Evolutionary conservation across 2,888 invertebrate species (phyloP).

Genomic region (Crossocerus cetratus): DNA sequence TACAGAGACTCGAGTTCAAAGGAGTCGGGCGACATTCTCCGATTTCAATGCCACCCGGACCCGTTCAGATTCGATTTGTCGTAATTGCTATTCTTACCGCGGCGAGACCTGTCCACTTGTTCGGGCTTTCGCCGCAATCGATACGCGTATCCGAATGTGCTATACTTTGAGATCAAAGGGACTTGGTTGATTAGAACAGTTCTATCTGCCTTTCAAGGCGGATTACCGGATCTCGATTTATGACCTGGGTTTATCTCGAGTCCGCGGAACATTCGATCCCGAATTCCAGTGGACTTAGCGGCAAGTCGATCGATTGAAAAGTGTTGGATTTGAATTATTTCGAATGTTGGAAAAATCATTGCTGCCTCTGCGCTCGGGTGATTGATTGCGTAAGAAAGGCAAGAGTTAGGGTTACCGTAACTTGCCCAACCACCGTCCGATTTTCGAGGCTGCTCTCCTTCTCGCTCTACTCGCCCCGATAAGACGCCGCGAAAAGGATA

Average conservation of each 20-base stretch:
- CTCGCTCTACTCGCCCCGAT: constrained; percentile 29
- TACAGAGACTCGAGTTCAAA: no score
- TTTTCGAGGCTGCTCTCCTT: constrained; percentile 37
- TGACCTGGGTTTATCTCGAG: not conserved
- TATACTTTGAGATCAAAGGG: not conserved
- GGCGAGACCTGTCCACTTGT: constrained; percentile 4
- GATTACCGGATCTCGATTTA: not conserved
- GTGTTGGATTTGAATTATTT: no score
- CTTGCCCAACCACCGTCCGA: constrained; percentile 13
- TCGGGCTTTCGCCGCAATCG: constrained; percentile 2
- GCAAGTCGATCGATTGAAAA: no score
- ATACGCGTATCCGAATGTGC: not conserved
- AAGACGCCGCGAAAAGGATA: constrained; percentile 53
- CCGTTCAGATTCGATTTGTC: constrained; percentile 41
- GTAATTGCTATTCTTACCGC: constrained; percentile 33
- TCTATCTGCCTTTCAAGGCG: not conserved
- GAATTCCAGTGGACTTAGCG: no score
- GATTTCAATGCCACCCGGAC: constrained; percentile 50
- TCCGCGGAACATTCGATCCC: no score
- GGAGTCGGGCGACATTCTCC: constrained; percentile 49
- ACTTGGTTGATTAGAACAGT: not conserved
- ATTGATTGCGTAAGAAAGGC: not conserved
- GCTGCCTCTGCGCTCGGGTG: no score
- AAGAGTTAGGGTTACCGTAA: not conserved
- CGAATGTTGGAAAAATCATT: no score